Evolutionary conservation across 1,140 invertebrate species (phyloP).

Genomic region (Tribolium castaneum): DNA sequence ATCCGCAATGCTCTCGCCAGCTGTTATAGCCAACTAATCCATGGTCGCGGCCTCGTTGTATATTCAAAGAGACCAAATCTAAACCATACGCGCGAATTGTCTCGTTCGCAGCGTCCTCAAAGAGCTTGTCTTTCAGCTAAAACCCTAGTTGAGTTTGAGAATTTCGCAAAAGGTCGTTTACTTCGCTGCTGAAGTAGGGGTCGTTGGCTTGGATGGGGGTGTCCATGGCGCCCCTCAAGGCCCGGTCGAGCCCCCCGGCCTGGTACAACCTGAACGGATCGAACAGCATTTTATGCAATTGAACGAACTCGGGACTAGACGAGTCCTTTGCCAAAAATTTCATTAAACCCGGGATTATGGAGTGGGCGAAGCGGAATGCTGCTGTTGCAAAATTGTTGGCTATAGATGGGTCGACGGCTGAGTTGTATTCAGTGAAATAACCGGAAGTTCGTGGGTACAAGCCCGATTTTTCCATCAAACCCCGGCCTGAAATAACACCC

Average conservation of each 20-base stretch:
- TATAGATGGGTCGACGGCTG: constrained; percentile 80
- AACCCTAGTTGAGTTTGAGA: neutral
- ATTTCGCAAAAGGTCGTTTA: constrained; percentile 61
- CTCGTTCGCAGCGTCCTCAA: constrained; percentile 68
- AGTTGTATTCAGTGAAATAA: constrained; percentile 77
- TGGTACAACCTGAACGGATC: constrained; percentile 83
- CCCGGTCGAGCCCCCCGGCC: constrained; percentile 69
- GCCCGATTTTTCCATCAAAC: constrained; percentile 69
- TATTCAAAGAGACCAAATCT: constrained; percentile 87
- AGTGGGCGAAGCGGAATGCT: constrained; percentile 93
- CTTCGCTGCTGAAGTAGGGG: constrained; percentile 76
- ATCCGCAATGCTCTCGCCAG: constrained; percentile 81
- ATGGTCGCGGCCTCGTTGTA: constrained; percentile 89
- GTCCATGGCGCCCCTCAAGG: constrained; percentile 72
- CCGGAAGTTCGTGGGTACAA: constrained; percentile 71
- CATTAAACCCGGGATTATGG: constrained; percentile 79
- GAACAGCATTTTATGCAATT: constrained; percentile 84
- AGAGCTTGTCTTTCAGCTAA: constrained; percentile 80
- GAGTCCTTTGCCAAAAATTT: constrained; percentile 71
- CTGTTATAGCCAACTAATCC: constrained; percentile 83
- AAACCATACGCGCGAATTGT: constrained; percentile 72
- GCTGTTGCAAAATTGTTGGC: constrained; percentile 93
- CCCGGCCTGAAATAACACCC: constrained; percentile 64
- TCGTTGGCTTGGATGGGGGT: constrained; percentile 77
- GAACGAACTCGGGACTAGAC: constrained; percentile 73